Conservation (phyloP, 2,888 invertebrate species). For the Tupiocoris notatus region DNA sequence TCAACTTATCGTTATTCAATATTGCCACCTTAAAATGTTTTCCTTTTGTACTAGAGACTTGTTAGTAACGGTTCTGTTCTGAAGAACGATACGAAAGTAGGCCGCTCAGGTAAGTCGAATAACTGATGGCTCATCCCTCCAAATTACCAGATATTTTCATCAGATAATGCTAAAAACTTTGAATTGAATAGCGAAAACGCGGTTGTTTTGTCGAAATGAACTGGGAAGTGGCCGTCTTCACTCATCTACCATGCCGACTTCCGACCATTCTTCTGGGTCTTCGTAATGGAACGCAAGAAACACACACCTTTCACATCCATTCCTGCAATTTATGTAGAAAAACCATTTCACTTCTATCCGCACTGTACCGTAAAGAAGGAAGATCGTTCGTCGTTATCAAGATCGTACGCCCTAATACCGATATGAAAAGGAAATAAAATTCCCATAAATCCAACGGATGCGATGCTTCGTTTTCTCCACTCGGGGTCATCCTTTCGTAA, state of each 20-base stretch:
- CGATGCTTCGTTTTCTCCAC: neutral
- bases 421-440: slow-evolving; percentile 28
- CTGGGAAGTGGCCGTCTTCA: slow-evolving; percentile 1
- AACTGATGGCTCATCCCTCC: no score
- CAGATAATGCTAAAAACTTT: slow-evolving; percentile 29
- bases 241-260: slow-evolving; percentile 4
- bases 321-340: slow-evolving; percentile 29
- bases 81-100: no score
- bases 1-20: no score
- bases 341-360: slow-evolving; percentile 22
- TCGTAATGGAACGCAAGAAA: slow-evolving; percentile 31
- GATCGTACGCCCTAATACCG: slow-evolving; percentile 14
- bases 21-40: no score
- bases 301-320: slow-evolving; percentile 11
- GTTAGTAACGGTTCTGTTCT: no score
- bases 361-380: neutral
- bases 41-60: no score
- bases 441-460: slow-evolving; percentile 27
- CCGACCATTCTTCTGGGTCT: slow-evolving; percentile 31
- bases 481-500: neutral
- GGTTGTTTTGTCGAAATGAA: neutral
- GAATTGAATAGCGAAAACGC: slow-evolving; percentile 33
- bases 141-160: slow-evolving; percentile 13
- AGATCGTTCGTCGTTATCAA: slow-evolving; percentile 10
- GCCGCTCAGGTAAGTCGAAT: no score